These are phyloP conservation scores for Scaptomyza pallida DNA, from an alignment of 1,140 invertebrate species.

Conservation along the genomic window DNA sequence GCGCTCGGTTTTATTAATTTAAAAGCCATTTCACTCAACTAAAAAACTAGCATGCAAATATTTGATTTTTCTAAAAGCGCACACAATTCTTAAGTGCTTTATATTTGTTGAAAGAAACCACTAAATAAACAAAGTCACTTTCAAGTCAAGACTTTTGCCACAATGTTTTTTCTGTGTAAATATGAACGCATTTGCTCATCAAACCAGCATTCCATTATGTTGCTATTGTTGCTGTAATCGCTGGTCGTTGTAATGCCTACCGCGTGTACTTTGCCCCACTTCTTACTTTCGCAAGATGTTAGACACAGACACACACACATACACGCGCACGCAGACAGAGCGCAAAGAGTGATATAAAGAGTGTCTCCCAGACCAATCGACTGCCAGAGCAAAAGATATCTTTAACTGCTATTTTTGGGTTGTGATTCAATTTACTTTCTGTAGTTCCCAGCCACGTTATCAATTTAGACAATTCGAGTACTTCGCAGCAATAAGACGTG, in stretches of 20 bases:
- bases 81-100: conserved; percentile 27
- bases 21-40: neutral
- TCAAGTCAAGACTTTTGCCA: conserved; percentile 20
- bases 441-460: conserved; percentile 41
- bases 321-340: neutral
- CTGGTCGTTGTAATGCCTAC: conserved; percentile 7
- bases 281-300: conserved; percentile 68
- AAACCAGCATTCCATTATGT: conserved; percentile 35
- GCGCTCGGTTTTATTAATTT: neutral
- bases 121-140: conserved; percentile 14
- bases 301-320: conserved; percentile 37
- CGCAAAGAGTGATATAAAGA: conserved; percentile 41
- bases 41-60: conserved; percentile 22
- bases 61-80: conserved; percentile 27
- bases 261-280: conserved; percentile 57
- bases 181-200: conserved; percentile 45
- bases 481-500: conserved; percentile 50
- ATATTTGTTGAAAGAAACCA: conserved; percentile 12
- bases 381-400: conserved; percentile 52
- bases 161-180: conserved; percentile 47
- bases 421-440: conserved; percentile 43
- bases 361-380: conserved; percentile 3
- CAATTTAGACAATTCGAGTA: conserved; percentile 53
- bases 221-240: conserved; percentile 39
- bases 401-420: conserved; percentile 53